These are phyloP conservation scores for Bellardia pandia DNA, from an alignment of 2,888 invertebrate species.

Conservation along the genomic window DNA sequence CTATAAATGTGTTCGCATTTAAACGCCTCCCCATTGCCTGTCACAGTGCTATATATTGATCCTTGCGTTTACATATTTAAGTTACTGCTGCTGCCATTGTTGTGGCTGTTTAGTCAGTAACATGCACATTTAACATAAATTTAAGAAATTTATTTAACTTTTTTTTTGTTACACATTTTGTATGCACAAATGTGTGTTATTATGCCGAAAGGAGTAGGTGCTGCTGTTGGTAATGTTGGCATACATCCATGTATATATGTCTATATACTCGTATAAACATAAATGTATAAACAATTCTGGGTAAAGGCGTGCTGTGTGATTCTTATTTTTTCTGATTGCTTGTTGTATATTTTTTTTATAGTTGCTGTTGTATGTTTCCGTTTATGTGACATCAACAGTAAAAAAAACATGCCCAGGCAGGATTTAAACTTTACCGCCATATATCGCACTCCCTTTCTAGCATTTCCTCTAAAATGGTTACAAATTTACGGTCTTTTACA, in stretches of 20 bases:
- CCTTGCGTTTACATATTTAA: neutral
- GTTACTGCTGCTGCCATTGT: neutral
- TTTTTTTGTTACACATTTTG: neutral
- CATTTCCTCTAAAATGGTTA: neutral
- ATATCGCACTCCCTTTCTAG: neutral
- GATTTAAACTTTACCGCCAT: neutral
- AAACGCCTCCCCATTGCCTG: neutral
- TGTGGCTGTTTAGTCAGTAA: neutral
- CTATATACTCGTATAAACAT: too few relatives aligned
- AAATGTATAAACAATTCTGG: too few relatives aligned
- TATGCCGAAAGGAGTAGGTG: neutral
- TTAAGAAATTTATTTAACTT: constrained; percentile 16
- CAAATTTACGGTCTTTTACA: neutral
- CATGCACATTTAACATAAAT: constrained; percentile 22
- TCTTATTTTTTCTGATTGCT: constrained; percentile 7
- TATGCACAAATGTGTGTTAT: neutral
- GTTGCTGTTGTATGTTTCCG: constrained; percentile 6
- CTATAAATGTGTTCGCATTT: neutral
- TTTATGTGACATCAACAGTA: neutral
- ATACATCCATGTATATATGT: neutral
- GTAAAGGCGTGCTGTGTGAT: neutral
- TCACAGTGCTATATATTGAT: neutral
- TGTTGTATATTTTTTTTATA: neutral
- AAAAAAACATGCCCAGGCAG: neutral
- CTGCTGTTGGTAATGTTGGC: neutral